phyloP scores from a whole-genome alignment of 2,888 invertebrate genomes.

The Drosophila monieri region DNA sequence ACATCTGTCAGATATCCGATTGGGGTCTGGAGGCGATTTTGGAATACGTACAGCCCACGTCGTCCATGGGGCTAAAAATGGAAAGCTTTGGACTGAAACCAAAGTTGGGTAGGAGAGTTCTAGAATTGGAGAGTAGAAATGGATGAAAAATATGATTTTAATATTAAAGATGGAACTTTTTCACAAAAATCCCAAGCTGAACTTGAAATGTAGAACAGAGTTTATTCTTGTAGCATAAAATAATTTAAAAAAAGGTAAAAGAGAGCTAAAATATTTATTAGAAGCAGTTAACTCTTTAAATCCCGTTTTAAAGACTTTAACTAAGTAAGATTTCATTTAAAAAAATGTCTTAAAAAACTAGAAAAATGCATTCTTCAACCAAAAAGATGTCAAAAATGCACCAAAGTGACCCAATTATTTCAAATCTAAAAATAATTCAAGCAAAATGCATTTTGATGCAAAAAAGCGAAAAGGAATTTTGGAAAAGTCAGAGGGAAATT shows the following conservation, averaged over 20 bases:
- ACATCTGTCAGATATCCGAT: constrained; percentile 6
- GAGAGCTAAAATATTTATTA: background rate
- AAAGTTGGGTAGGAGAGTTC: background rate
- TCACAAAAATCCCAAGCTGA: background rate
- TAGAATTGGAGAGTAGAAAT: background rate
- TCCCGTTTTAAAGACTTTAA: too few relatives aligned
- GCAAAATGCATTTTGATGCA: constrained; percentile 7
- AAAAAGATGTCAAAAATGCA: background rate
- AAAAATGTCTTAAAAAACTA: background rate
- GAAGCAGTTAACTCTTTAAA: too few relatives aligned
- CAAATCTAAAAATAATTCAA: constrained; percentile 18
- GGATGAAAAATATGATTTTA: background rate
- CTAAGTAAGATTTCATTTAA: too few relatives aligned
- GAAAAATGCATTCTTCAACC: background rate
- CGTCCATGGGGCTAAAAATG: constrained; percentile 3
- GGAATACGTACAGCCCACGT: constrained; percentile 8
- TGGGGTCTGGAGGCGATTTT: constrained; percentile 17
- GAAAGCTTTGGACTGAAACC: constrained; percentile 1
- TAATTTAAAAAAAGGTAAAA: background rate
- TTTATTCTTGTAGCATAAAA: too few relatives aligned
- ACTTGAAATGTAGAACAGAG: too few relatives aligned
- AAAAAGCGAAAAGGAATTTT: constrained; percentile 6
- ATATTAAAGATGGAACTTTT: background rate
- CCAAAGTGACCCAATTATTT: constrained; percentile 25
- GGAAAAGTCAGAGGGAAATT: background rate